Evolutionary conservation across 2,888 invertebrate genomes (phyloP), one percentile per base, ranked within the genome.

Genomic region (Yponomeuta malinellus): DNA sequence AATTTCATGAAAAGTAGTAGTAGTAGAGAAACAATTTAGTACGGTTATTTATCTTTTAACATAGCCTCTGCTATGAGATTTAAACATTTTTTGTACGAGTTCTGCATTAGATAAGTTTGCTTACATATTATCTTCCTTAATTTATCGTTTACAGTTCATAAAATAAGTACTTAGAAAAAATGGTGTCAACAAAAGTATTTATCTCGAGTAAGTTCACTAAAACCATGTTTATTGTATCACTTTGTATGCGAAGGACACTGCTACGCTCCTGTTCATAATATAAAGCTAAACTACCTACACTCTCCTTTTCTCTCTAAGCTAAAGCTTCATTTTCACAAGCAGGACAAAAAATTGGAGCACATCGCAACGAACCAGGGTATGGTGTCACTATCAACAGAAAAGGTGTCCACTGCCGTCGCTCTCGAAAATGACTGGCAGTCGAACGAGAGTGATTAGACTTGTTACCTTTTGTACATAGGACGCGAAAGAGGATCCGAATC

Each of bases 321-420:
- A 23, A 71, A 70, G 9, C 52, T 0, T 70, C 72, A 74, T 74
- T 72, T 5, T 79, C 64, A 68, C 69, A 79, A 87, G 70, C 79
- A 78, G 76, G 83, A 88, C 77, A 78, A 72, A 78, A 74, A 87
- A 83, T 78, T 88, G 82, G 86, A 89, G 87, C 87, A 87, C 76
- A 76, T 75, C 77, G 82, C 81, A 77, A 75, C 77, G 77, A 90
- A 87, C 84, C 89, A 88, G 88, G 90, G 89, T 87, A 90, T 81
- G 87, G 90, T 90, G 91, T 90, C 91, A 91, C 88, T 86, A 88
- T 88, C 90, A 88, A 89, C 91, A 89, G 89, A 90, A 89, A 89
- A 90, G 89, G 87, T 82, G 83, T 59, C 84, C 82, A 76, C 78
- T 75, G 75, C 76, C 72, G 73, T 70, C 74, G 77, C 74, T 74